A percentile compares a stretch with the other conserved stretches of the same genome.
These are phyloP conservation scores for Porites divaricata DNA, from an alignment of 92 coral and sea anemone genomes.

Conservation along the genomic window DNA sequence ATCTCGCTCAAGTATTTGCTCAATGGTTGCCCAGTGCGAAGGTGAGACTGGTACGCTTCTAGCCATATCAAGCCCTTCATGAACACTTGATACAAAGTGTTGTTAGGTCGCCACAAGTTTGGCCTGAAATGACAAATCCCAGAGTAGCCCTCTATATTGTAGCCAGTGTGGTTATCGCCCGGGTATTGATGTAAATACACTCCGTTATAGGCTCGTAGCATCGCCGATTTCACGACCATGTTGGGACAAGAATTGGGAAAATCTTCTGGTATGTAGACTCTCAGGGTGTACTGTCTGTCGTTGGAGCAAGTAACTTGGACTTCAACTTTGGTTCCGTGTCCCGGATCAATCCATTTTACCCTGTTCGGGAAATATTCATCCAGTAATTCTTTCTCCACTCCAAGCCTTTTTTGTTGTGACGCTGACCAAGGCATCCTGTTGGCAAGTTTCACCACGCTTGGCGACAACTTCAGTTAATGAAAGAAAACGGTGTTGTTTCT, in stretches of 20 bases:
- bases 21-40: slow-evolving; percentile 71
- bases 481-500: too few relatives aligned
- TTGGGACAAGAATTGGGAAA: slow-evolving; percentile 86
- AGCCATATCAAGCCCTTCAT: slow-evolving; percentile 91
- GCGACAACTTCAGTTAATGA: too few relatives aligned
- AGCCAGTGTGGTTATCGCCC: slow-evolving; percentile 58
- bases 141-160: slow-evolving; percentile 48
- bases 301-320: slow-evolving; percentile 64
- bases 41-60: slow-evolving; percentile 87
- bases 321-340: slow-evolving; percentile 70
- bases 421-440: slow-evolving; percentile 76
- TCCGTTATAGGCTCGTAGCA: slow-evolving; percentile 36
- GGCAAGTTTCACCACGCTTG: background rate
- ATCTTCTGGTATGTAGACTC: slow-evolving; percentile 74
- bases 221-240: slow-evolving; percentile 65
- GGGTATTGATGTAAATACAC: background rate
- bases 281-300: slow-evolving; percentile 63
- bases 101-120: slow-evolving; percentile 68
- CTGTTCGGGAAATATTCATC: slow-evolving; percentile 47
- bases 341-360: slow-evolving; percentile 80
- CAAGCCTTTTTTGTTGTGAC: slow-evolving; percentile 68
- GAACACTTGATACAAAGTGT: slow-evolving; percentile 74
- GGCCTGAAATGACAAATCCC: slow-evolving; percentile 83
- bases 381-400: slow-evolving; percentile 55
- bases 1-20: slow-evolving; percentile 57